Conservation (phyloP, 2,797 vertebrate species). For the Lepilemur septentrionalis region DNA sequence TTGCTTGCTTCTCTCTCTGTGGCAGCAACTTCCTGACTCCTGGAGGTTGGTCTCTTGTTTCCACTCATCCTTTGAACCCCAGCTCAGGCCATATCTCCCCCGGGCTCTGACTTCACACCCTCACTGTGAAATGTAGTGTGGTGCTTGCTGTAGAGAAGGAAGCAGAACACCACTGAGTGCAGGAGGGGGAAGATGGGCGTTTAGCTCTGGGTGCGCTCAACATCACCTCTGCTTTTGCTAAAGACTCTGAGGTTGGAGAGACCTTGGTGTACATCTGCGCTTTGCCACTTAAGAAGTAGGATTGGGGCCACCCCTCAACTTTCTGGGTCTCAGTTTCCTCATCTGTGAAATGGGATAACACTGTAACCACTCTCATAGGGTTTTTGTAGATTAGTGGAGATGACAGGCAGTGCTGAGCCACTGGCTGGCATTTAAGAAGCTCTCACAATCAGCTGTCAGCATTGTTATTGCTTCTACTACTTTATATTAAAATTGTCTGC, state of each 20-base stretch:
- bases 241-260: not conserved
- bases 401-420: not conserved
- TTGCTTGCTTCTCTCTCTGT: not conserved
- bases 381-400: not conserved
- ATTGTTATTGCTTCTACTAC: not conserved
- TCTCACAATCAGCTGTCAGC: not conserved
- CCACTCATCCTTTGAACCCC: not conserved
- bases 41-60: not conserved
- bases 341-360: not conserved
- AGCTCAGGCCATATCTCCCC: not conserved
- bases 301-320: not conserved
- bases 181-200: not conserved
- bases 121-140: not conserved
- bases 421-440: not conserved
- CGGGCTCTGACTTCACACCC: not conserved
- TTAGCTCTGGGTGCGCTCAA: not conserved
- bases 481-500: not conserved
- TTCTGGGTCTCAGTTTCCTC: not conserved
- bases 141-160: not conserved
- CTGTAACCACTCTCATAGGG: not conserved
- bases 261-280: not conserved
- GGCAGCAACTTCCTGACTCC: not conserved
- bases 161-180: not conserved
- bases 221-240: not conserved
- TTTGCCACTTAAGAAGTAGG: not conserved